Evolutionary conservation across 1,140 invertebrate genomes (phyloP).

Genomic region (Cydia fagiglandana): DNA sequence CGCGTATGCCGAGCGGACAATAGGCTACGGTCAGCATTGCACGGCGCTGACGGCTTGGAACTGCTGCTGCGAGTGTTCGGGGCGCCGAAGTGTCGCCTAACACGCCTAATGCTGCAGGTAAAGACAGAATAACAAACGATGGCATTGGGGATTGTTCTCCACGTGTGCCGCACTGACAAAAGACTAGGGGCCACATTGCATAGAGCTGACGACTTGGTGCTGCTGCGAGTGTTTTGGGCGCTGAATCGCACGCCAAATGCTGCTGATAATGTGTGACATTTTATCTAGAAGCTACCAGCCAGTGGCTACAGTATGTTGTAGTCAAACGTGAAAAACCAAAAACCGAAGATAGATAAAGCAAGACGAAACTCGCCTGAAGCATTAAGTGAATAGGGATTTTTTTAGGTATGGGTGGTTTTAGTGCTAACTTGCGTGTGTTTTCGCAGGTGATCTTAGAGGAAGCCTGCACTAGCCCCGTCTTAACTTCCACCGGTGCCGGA

Average conservation of each 20-base stretch:
- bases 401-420: too few relatives aligned
- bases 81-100: constrained; percentile 75
- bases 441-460: constrained; percentile 79
- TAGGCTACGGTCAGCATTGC: constrained; percentile 77
- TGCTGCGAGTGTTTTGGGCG: constrained; percentile 80
- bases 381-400: too few relatives aligned
- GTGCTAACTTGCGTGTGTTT: background rate
- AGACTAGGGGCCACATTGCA: constrained; percentile 77
- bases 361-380: too few relatives aligned
- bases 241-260: constrained; percentile 75
- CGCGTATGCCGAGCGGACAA: constrained; percentile 76
- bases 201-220: constrained; percentile 72
- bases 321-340: too few relatives aligned
- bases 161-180: constrained; percentile 76
- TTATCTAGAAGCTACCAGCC: too few relatives aligned
- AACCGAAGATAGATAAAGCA: too few relatives aligned
- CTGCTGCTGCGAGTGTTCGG: constrained; percentile 80
- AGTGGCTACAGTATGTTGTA: too few relatives aligned
- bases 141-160: constrained; percentile 79
- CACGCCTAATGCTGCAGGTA: constrained; percentile 79
- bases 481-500: constrained; percentile 66
- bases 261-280: too few relatives aligned
- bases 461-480: constrained; percentile 77
- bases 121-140: constrained; percentile 69
- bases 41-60: constrained; percentile 71